These are phyloP conservation scores for Chelon auratus DNA, from an alignment of 2,797 vertebrate species.

Conservation along the genomic window DNA sequence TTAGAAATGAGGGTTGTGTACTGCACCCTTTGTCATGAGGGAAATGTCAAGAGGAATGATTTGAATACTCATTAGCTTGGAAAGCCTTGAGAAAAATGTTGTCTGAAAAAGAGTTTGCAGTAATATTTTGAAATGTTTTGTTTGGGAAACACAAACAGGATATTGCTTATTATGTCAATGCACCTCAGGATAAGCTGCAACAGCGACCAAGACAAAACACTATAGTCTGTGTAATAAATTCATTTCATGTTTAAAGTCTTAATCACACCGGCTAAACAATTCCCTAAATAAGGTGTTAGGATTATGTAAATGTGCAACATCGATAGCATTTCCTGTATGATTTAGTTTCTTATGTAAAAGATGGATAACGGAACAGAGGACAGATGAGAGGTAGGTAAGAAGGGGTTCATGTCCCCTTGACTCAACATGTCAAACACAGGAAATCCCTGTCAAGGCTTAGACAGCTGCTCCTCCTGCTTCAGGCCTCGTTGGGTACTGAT, in stretches of 20 bases:
- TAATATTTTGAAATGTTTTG: conserved; percentile 18
- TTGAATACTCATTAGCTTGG: conserved; percentile 66
- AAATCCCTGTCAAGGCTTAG: conserved; percentile 52
- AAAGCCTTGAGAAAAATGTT: conserved; percentile 27
- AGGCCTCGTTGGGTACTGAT: conserved; percentile 60
- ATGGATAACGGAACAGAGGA: background rate
- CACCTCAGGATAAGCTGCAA: background rate
- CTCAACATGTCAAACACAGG: conserved; percentile 52
- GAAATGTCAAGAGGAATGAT: conserved; percentile 71
- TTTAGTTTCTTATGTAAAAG: background rate
- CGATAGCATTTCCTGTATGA: background rate
- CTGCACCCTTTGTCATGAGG: conserved; percentile 63
- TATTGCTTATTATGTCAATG: conserved; percentile 23
- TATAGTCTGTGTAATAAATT: conserved; percentile 13
- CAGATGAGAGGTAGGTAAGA: background rate
- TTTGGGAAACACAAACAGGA: conserved; percentile 12
- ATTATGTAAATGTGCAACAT: conserved; percentile 20
- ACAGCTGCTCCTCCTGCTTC: conserved; percentile 61
- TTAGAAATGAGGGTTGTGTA: conserved; percentile 59
- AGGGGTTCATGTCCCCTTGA: conserved; percentile 28
- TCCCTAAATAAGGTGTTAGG: conserved; percentile 18
- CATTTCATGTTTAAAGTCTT: conserved; percentile 12
- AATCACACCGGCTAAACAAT: conserved; percentile 1
- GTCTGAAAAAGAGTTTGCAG: conserved; percentile 19
- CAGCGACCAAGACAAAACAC: conserved; percentile 16